Conservation (phyloP, 2,888 invertebrate genomes). For the Cheilosia scutellata region DNA sequence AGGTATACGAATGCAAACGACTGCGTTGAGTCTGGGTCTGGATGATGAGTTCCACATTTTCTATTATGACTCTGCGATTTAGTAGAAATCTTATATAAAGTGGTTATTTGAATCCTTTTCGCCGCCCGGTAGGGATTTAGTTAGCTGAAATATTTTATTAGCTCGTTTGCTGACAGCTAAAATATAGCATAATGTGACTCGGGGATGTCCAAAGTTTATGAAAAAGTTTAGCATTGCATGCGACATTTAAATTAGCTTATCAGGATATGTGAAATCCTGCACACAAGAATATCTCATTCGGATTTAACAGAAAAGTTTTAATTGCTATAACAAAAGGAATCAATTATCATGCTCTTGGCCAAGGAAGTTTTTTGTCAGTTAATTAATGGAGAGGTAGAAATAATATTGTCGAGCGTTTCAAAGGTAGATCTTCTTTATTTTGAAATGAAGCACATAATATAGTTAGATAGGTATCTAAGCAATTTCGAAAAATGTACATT, state of each 20-base stretch:
- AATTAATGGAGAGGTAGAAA: not conserved
- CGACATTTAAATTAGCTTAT: not conserved
- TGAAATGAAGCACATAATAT: too few relatives aligned
- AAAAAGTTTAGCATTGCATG: not conserved
- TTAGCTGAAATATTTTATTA: not conserved
- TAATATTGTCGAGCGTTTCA: too few relatives aligned
- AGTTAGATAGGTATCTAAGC: too few relatives aligned
- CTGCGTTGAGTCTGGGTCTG: constrained; percentile 11
- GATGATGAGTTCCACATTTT: constrained; percentile 45
- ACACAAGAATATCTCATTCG: not conserved
- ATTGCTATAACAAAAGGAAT: not conserved
- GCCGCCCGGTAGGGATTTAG: constrained; percentile 1
- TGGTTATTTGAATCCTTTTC: constrained; percentile 14
- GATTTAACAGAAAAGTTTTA: not conserved
- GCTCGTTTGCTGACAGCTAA: not conserved
- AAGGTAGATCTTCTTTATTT: too few relatives aligned
- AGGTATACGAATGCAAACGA: constrained; percentile 15
- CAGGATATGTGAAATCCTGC: not conserved
- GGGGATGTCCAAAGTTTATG: not conserved
- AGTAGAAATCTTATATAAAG: constrained; percentile 1
- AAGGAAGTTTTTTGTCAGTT: not conserved
- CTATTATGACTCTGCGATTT: constrained; percentile 25
- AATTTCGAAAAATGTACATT: too few relatives aligned
- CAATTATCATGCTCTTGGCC: not conserved
- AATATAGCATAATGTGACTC: not conserved